Evolutionary conservation across 1,140 invertebrate genomes (phyloP).

Genomic region (Samia ricini): DNA sequence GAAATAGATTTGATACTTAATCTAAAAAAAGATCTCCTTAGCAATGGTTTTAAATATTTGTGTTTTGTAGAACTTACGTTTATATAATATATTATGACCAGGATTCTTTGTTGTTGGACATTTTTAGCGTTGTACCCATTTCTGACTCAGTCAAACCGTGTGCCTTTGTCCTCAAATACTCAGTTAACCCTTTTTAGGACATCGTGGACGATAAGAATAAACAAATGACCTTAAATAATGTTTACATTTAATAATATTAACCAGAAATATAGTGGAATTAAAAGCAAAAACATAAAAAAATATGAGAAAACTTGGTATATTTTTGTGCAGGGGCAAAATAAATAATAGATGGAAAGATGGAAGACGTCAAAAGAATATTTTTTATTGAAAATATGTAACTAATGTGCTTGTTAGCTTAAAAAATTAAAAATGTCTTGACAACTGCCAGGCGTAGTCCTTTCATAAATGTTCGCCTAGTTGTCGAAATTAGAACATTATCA

Average conservation of each 20-base stretch:
- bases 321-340: neutral
- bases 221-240: constrained; percentile 12
- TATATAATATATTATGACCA: too few relatives aligned
- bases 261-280: neutral
- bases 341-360: neutral
- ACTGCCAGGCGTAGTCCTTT: too few relatives aligned
- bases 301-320: neutral
- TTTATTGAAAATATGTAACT: too few relatives aligned
- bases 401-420: too few relatives aligned
- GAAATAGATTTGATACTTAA: too few relatives aligned
- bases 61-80: too few relatives aligned
- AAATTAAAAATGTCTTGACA: too few relatives aligned
- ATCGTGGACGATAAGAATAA: constrained; percentile 13
- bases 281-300: neutral
- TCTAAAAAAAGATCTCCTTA: too few relatives aligned
- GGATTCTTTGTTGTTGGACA: constrained; percentile 13
- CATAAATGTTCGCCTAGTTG: too few relatives aligned
- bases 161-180: constrained; percentile 18
- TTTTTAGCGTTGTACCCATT: constrained; percentile 15
- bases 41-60: too few relatives aligned
- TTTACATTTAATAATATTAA: neutral
- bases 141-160: constrained; percentile 7
- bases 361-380: too few relatives aligned
- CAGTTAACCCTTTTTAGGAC: constrained; percentile 14
- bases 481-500: too few relatives aligned